Evolutionary conservation across 2,113 vertebrate species (phyloP).

Genomic region (Physeter macrocephalus): DNA sequence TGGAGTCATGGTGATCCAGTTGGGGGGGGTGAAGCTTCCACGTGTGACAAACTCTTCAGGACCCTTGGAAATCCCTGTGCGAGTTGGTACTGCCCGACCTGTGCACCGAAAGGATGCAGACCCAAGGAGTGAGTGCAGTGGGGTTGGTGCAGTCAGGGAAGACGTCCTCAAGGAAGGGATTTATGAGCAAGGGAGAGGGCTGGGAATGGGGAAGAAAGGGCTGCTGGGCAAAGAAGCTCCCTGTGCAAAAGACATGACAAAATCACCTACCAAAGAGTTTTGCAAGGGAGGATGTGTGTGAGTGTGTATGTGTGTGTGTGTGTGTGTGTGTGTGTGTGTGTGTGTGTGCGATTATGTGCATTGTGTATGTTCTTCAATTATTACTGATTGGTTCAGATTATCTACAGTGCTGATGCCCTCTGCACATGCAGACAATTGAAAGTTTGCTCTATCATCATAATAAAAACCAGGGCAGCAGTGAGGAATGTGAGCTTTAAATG

Average conservation of each 20-base stretch:
- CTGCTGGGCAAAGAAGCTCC: not conserved
- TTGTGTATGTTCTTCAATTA: not conserved
- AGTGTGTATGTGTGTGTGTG: not conserved
- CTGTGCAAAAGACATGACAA: not conserved
- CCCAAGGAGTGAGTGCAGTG: not conserved
- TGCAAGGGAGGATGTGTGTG: not conserved
- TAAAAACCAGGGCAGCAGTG: not conserved
- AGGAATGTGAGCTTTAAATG: not conserved
- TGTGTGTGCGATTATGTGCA: not conserved
- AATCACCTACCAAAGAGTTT: not conserved
- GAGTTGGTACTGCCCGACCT: not conserved
- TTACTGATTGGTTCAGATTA: not conserved
- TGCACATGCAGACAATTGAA: not conserved
- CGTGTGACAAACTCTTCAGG: not conserved
- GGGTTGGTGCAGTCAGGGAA: not conserved
- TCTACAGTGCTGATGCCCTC: not conserved
- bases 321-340: not conserved
- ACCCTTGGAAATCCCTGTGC: not conserved
- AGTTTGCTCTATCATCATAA: not conserved
- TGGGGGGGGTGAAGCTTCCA: not conserved
- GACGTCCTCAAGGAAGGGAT: not conserved
- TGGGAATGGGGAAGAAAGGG: not conserved
- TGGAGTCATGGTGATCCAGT: not conserved
- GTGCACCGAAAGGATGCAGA: not conserved
- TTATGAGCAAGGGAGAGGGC: not conserved